Percentiles rank a stretch among this genome's conserved stretches.
These are phyloP conservation scores for Monarcha castaneiventris DNA, from an alignment of 2,113 vertebrate genomes.

Conservation along the genomic window DNA sequence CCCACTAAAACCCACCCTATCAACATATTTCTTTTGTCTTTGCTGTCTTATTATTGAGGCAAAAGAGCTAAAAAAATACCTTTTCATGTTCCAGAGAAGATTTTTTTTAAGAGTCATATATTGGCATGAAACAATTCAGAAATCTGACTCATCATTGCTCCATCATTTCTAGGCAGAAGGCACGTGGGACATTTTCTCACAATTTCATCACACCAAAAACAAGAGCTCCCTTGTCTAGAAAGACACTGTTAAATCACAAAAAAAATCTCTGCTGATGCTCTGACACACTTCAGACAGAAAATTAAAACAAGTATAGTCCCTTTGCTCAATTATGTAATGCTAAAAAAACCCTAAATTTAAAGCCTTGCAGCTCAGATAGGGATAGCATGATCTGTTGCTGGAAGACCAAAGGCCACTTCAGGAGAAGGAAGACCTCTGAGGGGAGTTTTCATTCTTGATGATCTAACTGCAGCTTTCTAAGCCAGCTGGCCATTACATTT, in stretches of 20 bases:
- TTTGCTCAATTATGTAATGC: neutral
- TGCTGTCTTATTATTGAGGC: neutral
- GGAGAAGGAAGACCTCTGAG: neutral
- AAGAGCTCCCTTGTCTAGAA: neutral
- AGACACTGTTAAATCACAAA: neutral
- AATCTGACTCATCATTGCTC: neutral
- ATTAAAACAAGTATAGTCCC: neutral
- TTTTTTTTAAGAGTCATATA: neutral
- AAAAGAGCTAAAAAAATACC: neutral
- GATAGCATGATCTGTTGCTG: neutral
- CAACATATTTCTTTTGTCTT: neutral
- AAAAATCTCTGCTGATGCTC: neutral
- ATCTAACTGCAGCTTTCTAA: slow-evolving; percentile 27
- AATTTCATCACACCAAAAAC: neutral
- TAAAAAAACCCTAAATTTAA: neutral
- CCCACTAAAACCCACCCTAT: neutral
- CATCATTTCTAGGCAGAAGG: neutral
- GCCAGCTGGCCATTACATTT: slow-evolving; percentile 20
- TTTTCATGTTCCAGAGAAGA: neutral
- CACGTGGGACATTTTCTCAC: neutral
- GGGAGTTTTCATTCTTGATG: neutral
- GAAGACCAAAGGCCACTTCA: neutral
- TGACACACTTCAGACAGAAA: neutral
- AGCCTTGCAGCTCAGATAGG: neutral
- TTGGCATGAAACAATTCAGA: neutral